Evolutionary conservation across 2,797 vertebrate species (phyloP).

Genomic region (Centropyge bicolor): DNA sequence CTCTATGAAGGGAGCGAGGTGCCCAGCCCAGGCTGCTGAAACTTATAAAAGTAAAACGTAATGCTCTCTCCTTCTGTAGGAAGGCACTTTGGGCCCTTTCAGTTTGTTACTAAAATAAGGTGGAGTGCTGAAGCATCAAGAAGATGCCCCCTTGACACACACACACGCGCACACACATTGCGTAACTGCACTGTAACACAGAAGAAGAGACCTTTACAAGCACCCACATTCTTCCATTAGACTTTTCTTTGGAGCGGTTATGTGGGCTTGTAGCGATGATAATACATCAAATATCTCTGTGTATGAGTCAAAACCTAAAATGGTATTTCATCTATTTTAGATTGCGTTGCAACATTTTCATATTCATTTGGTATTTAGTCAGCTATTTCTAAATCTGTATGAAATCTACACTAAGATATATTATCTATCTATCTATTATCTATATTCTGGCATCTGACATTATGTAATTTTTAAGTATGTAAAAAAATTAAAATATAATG

Average conservation of each 20-base stretch:
- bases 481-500: no score
- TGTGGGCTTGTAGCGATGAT: slow-evolving; percentile 36
- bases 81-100: slow-evolving; percentile 1
- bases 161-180: slow-evolving; percentile 28
- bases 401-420: not conserved
- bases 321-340: not conserved
- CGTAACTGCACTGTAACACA: slow-evolving; percentile 38
- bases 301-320: slow-evolving; percentile 6
- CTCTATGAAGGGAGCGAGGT: no score
- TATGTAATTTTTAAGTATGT: no score
- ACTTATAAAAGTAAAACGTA: not conserved
- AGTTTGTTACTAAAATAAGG: slow-evolving; percentile 29
- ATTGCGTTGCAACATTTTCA: not conserved
- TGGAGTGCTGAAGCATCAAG: slow-evolving; percentile 33
- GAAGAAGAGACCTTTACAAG: slow-evolving; percentile 40
- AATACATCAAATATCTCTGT: not conserved
- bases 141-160: slow-evolving; percentile 34
- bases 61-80: not conserved
- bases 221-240: slow-evolving; percentile 51
- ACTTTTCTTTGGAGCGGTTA: slow-evolving; percentile 19
- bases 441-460: no score
- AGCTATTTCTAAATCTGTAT: no score
- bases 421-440: no score
- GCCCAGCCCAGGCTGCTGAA: not conserved
- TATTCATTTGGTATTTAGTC: not conserved